These are phyloP conservation scores for Micrastur ruficollis DNA, from an alignment of 2,797 vertebrate genomes.

Conservation along the genomic window DNA sequence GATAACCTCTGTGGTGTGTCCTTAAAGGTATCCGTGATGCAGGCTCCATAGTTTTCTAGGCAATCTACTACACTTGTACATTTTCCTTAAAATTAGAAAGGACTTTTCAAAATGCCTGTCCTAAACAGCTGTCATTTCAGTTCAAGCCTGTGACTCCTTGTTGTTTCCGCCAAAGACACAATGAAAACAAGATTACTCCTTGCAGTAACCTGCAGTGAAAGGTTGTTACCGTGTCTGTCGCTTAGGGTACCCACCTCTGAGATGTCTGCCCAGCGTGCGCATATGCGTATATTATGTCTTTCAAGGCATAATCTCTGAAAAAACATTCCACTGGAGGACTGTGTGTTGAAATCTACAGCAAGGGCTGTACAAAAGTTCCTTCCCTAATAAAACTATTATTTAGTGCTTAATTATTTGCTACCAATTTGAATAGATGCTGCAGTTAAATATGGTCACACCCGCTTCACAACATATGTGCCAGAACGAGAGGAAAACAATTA, in stretches of 20 bases:
- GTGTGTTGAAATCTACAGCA: background rate
- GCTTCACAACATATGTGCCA: background rate
- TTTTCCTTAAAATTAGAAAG: background rate
- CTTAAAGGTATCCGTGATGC: background rate
- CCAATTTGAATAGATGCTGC: background rate
- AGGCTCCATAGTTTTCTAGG: background rate
- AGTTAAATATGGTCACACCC: background rate
- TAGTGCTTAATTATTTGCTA: background rate
- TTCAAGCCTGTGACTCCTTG: background rate
- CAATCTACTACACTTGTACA: background rate
- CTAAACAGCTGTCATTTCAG: background rate
- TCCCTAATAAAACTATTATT: background rate
- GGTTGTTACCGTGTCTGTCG: background rate
- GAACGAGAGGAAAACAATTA: constrained; percentile 5
- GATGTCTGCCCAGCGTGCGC: background rate
- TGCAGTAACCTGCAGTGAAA: background rate
- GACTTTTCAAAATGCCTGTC: background rate
- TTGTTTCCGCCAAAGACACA: background rate
- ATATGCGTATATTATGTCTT: background rate
- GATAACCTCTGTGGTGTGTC: background rate
- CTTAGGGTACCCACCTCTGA: background rate
- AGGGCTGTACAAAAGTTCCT: background rate
- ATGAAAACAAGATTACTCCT: background rate
- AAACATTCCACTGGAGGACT: background rate
- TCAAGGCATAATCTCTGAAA: background rate